Percentiles rank a stretch among this genome's conserved stretches.
Conservation (phyloP, 2,797 vertebrate species). For the Crotalus adamanteus region DNA sequence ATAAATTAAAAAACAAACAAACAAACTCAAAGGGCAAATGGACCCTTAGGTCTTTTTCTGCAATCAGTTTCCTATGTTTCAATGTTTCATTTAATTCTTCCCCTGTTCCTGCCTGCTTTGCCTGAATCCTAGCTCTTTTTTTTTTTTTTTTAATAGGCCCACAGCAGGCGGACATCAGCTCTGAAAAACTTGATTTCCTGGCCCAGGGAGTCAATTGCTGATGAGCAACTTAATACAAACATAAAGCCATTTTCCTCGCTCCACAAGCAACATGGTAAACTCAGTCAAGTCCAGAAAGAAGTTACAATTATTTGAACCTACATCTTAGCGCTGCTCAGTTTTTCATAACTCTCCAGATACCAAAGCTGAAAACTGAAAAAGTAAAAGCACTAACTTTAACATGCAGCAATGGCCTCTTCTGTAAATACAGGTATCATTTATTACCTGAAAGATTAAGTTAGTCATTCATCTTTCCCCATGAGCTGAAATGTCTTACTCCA, state of each 20-base stretch:
- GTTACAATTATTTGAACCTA: neutral
- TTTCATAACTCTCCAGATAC: neutral
- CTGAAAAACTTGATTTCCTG: neutral
- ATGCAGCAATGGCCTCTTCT: neutral
- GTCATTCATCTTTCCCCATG: neutral
- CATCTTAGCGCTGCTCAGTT: neutral
- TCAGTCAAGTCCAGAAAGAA: neutral
- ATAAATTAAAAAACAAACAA: too few species aligned
- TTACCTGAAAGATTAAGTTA: neutral
- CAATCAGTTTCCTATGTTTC: too few species aligned
- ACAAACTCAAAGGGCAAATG: too few species aligned
- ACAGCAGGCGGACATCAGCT: too few species aligned
- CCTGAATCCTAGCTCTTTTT: too few species aligned
- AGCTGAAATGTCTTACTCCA: neutral
- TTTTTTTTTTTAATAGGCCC: too few species aligned
- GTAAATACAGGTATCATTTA: neutral
- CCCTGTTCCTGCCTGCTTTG: too few species aligned
- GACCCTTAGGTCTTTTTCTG: too few species aligned
- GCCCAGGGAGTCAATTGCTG: neutral
- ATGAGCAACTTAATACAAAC: neutral
- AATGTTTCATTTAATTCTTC: too few species aligned
- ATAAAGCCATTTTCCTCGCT: too few species aligned
- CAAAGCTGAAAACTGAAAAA: neutral
- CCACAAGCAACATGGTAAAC: too few species aligned
- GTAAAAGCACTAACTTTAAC: neutral